Percentiles rank a stretch among this genome's conserved stretches.
These are phyloP conservation scores for Bathynomus jamesi DNA, from an alignment of 1,140 invertebrate species.

Conservation along the genomic window DNA sequence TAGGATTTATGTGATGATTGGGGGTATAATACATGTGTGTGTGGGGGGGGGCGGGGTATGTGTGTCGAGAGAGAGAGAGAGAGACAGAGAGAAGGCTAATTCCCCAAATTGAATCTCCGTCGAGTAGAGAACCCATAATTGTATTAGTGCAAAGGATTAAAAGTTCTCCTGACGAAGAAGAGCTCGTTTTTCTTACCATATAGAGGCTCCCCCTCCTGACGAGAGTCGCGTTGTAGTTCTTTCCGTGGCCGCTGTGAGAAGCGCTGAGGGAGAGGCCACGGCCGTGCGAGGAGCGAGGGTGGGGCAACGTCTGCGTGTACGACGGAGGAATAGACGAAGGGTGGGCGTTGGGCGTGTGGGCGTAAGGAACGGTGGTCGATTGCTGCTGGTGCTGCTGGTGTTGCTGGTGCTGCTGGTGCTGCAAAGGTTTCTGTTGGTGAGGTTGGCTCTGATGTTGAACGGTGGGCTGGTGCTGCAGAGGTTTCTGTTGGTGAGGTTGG, in stretches of 20 bases:
- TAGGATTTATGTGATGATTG: too few species aligned
- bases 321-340: slow-evolving; percentile 2
- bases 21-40: neutral
- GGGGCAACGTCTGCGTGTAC: slow-evolving; percentile 30
- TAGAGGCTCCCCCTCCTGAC: slow-evolving; percentile 27
- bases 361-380: slow-evolving; percentile 1
- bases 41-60: neutral
- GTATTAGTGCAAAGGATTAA: neutral
- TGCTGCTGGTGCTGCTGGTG: slow-evolving; percentile 21
- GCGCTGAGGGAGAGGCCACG: neutral
- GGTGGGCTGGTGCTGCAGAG: slow-evolving; percentile 1
- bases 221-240: slow-evolving; percentile 21
- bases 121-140: neutral
- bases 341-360: neutral
- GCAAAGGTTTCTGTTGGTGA: neutral
- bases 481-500: neutral
- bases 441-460: neutral
- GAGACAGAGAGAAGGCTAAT: neutral
- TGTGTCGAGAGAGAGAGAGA: neutral
- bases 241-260: slow-evolving; percentile 9
- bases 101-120: neutral
- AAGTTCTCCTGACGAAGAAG: neutral
- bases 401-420: slow-evolving; percentile 13
- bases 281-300: slow-evolving; percentile 26
- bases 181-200: slow-evolving; percentile 20